These are phyloP conservation scores for Dromococcyx pavoninus DNA, from an alignment of 2,797 vertebrate genomes.

Conservation along the genomic window DNA sequence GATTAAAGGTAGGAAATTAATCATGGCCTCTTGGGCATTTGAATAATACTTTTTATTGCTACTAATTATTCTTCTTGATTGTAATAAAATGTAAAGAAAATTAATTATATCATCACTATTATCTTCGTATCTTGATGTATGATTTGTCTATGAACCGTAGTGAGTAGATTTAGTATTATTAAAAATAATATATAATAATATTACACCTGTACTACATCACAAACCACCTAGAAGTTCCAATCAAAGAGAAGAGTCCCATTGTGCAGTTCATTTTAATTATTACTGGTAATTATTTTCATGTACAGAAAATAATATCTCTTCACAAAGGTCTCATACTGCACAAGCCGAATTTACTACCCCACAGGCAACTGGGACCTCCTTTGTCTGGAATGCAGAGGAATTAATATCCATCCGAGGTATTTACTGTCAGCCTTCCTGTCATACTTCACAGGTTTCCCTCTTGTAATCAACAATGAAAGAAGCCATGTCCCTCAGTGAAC, in stretches of 20 bases:
- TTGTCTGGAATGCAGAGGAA: neutral
- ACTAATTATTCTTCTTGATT: neutral
- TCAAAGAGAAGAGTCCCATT: neutral
- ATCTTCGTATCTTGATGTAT: neutral
- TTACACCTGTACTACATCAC: neutral
- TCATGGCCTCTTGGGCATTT: neutral
- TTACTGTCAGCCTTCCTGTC: conserved; percentile 23
- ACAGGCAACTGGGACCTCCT: neutral
- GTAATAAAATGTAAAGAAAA: neutral
- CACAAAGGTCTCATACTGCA: neutral
- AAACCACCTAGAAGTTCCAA: neutral
- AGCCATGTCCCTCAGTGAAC: neutral
- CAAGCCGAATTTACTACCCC: neutral
- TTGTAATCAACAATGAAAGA: conserved; percentile 54
- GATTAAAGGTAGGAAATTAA: conserved; percentile 1
- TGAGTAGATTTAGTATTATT: neutral
- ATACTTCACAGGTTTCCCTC: conserved; percentile 16
- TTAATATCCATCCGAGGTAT: neutral
- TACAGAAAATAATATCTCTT: neutral
- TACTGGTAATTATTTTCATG: neutral
- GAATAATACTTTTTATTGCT: neutral
- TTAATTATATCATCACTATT: neutral
- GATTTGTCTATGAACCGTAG: neutral
- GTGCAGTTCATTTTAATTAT: neutral
- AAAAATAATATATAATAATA: neutral